phyloP scores from a whole-genome alignment of 2,113 vertebrate genomes.

The Perccottus glenii region DNA sequence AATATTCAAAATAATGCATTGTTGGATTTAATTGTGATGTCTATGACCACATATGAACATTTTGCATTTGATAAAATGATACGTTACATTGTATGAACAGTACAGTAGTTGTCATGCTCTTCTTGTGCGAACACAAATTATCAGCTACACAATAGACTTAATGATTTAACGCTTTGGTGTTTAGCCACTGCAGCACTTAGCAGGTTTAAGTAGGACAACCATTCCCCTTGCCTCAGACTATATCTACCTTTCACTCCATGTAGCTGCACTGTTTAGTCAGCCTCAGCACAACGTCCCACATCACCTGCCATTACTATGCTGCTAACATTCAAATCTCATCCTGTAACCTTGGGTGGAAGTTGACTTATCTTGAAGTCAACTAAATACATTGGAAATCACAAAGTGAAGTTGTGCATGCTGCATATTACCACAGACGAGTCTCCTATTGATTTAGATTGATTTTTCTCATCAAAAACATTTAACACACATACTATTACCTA shows the following conservation, averaged over 20 bases:
- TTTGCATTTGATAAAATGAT: too few species aligned
- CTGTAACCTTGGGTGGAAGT: background rate
- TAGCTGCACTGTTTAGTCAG: background rate
- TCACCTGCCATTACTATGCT: background rate
- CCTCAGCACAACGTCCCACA: conserved; percentile 1
- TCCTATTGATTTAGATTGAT: background rate
- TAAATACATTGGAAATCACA: background rate
- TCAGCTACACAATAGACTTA: too few species aligned
- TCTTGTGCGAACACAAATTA: too few species aligned
- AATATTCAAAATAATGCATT: too few species aligned
- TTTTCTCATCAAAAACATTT: background rate
- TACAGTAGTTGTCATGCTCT: too few species aligned
- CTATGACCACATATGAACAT: too few species aligned
- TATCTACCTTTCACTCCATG: conserved; percentile 4
- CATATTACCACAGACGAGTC: background rate
- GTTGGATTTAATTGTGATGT: too few species aligned
- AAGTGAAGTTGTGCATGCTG: background rate
- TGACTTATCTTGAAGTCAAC: conserved; percentile 6
- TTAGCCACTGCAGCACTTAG: background rate
- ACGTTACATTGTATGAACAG: too few species aligned
- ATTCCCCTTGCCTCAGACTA: background rate
- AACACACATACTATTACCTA: background rate
- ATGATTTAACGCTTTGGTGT: background rate
- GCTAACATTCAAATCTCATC: conserved; percentile 2
- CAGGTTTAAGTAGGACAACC: background rate